Evolutionary conservation across 2,113 vertebrate genomes (phyloP).

Genomic region (Salminus brasiliensis): DNA sequence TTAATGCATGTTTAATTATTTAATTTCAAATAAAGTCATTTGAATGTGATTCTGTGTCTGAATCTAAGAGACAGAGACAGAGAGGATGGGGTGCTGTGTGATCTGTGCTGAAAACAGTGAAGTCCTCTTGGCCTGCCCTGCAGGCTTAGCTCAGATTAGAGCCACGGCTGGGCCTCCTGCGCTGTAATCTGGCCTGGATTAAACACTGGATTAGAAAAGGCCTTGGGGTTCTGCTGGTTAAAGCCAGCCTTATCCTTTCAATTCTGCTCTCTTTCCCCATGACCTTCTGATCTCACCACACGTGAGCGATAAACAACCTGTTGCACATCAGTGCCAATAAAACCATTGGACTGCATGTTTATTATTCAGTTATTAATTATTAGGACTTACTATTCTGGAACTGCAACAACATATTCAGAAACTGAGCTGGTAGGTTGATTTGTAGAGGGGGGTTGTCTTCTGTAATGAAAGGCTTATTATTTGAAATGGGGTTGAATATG

Average conservation of each 20-base stretch:
- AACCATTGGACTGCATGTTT: not conserved
- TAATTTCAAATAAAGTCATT: too few relatives aligned
- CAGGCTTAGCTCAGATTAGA: conserved; percentile 27
- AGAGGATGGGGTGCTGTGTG: not conserved
- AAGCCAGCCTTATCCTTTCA: conserved; percentile 35
- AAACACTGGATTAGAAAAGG: conserved; percentile 22
- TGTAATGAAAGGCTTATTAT: too few relatives aligned
- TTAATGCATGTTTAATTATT: too few relatives aligned
- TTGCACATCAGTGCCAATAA: not conserved
- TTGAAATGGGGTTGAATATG: too few relatives aligned
- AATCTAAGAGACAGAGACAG: not conserved
- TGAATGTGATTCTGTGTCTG: too few relatives aligned
- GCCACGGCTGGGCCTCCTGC: conserved; percentile 30
- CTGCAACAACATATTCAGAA: too few relatives aligned
- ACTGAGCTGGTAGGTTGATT: too few relatives aligned
- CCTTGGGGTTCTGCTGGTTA: conserved; percentile 24
- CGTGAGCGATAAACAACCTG: not conserved
- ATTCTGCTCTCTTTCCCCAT: conserved; percentile 22
- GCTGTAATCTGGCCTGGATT: conserved; percentile 45
- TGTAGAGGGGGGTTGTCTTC: too few relatives aligned
- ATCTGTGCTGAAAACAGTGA: not conserved
- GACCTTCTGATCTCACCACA: conserved; percentile 5
- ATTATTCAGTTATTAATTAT: not conserved
- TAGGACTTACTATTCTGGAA: too few relatives aligned
- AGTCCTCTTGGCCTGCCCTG: not conserved